Base-by-base conservation (phyloP, 2,797 vertebrate genomes). In the Neopelma chrysocephalum region DNA sequence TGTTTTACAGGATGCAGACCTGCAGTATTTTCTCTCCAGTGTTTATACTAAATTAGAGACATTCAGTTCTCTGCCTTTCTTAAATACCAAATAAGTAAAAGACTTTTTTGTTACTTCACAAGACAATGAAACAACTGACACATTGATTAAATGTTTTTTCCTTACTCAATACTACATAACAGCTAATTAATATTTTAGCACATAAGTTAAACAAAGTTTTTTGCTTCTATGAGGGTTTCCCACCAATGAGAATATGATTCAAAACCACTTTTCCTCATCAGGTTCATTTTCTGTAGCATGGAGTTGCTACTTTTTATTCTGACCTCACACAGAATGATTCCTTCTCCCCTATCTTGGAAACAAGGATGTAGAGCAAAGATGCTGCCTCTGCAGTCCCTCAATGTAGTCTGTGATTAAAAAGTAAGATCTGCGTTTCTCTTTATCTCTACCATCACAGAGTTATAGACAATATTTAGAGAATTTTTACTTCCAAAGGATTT, bases 1-100 rank as follows among this genome's bases (percentile, higher is more conserved):
- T 93, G 88, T 91, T 87, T 94, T 94, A 93, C 34, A n/a, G 62
- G 71, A 94, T 82, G 34, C 48, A 96, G 61, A 90, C 48, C 51
- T 60, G 47, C 65, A 82, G n/a, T 94, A 58, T 94, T 84, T 93
- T 90, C 69, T 95, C 68, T 90, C 68, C 14, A 12, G 27, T 76
- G 47, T 66, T 93, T 94, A 76, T 73, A 64, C 27, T 91, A 84
- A 86, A 54, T 38, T 34, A 68, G 5, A 53, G 15, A 84, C 12
- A 75, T 70, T 96, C 29, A 40, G 50, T 95, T 96, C 26, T 95
- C 82, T 88, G 48, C 23, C 87, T 93, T 95, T 57, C 54, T 50
- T 79, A 68, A 86, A 89, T 85, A 54, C 9, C 17, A 34, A 70
- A 57, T 1, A n/a, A 26, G 2, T 17, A 73, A 73, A 86, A 76